Conservation (phyloP, 2,797 vertebrate species). For the Falco columbarius region DNA sequence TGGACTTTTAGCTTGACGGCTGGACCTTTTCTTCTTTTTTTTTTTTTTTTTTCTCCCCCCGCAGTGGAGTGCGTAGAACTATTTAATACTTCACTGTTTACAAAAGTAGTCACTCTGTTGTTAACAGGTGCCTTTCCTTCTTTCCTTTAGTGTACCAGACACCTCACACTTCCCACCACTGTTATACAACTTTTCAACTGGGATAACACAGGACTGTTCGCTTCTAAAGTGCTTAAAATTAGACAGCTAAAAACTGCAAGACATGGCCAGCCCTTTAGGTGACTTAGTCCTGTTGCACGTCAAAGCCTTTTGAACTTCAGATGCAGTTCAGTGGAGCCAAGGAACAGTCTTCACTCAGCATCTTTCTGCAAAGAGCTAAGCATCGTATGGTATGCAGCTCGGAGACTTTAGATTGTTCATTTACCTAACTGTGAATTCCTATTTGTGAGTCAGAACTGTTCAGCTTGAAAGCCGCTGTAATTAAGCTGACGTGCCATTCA, state of each 20-base stretch:
- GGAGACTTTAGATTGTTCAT: slow-evolving; percentile 57
- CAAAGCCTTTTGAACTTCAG: background rate
- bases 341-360: background rate
- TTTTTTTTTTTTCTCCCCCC: fast-evolving
- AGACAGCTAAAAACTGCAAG: background rate
- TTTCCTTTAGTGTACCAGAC: background rate
- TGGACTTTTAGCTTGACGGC: background rate
- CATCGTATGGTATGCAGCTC: background rate
- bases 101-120: background rate
- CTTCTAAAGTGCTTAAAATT: background rate
- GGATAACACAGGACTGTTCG: background rate
- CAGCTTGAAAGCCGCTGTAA: slow-evolving; percentile 41
- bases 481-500: slow-evolving; percentile 53
- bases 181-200: background rate
- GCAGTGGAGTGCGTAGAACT: background rate
- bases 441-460: slow-evolving; percentile 47
- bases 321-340: background rate
- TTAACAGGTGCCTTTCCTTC: background rate
- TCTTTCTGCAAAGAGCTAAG: background rate
- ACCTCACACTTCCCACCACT: background rate
- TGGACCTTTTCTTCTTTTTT: background rate
- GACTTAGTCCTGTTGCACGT: background rate
- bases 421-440: slow-evolving; percentile 59
- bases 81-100: background rate
- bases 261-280: background rate